Conservation (phyloP, 2,888 invertebrate species). For the Chelonus formosanus region DNA sequence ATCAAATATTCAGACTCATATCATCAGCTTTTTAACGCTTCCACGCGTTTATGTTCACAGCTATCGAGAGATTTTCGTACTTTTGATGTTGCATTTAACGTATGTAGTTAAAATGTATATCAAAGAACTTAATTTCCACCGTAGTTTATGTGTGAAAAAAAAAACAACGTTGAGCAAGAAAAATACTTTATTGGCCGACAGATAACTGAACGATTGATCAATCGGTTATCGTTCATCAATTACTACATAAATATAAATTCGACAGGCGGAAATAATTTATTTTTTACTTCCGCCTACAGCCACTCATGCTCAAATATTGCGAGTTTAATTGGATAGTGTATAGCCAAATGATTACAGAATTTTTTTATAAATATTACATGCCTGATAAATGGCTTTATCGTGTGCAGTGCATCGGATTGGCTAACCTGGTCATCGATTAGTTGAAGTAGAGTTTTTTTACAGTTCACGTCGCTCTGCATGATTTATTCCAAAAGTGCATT, state of each 20-base stretch:
- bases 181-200: background rate
- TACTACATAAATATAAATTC: constrained; percentile 19
- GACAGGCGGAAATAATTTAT: constrained; percentile 25
- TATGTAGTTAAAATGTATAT: too few species aligned
- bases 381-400: constrained; percentile 21
- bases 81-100: too few species aligned
- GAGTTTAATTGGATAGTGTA: background rate
- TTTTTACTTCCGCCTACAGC: constrained; percentile 1
- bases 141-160: too few species aligned
- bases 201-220: constrained; percentile 27
- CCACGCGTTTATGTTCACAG: too few species aligned
- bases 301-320: constrained; percentile 10
- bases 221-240: constrained; percentile 31
- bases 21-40: too few species aligned
- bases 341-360: background rate
- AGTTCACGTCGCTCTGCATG: constrained; percentile 40
- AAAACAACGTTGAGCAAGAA: constrained; percentile 6
- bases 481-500: constrained; percentile 45
- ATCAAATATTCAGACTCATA: too few species aligned
- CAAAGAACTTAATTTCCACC: too few species aligned
- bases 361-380: constrained; percentile 9
- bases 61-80: too few species aligned
- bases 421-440: constrained; percentile 32
- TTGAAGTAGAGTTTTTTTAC: constrained; percentile 36
- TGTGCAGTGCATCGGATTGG: constrained; percentile 16